Evolutionary conservation across 1,140 invertebrate species (phyloP).

Genomic region (Schlechtendalia chinensis): DNA sequence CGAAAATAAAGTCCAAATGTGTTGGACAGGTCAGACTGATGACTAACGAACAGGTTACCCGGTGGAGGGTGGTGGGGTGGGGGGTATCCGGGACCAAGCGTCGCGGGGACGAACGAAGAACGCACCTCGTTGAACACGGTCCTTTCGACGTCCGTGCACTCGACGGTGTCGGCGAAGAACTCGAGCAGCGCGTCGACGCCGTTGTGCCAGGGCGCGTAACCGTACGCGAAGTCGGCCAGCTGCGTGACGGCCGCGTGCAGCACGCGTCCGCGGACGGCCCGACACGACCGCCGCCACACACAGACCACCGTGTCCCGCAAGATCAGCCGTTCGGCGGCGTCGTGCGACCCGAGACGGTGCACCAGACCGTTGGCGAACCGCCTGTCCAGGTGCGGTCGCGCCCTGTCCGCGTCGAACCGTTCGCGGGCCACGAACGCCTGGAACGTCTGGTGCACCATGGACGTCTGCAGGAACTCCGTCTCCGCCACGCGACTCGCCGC

Average conservation of each 20-base stretch:
- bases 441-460: not conserved
- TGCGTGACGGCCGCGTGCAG: not conserved
- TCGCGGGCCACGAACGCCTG: not conserved
- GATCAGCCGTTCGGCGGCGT: not conserved
- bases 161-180: not conserved
- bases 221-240: slow-evolving; percentile 21
- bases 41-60: no score
- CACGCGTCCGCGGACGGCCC: not conserved
- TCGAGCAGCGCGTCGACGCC: slow-evolving; percentile 5
- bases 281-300: not conserved
- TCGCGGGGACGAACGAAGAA: not conserved
- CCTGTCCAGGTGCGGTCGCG: not conserved
- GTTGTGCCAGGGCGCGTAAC: not conserved
- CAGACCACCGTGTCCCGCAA: not conserved
- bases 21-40: no score
- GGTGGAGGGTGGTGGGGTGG: no score
- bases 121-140: not conserved
- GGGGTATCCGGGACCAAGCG: no score
- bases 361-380: not conserved
- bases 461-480: not conserved
- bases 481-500: not conserved
- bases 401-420: not conserved
- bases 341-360: not conserved
- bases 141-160: not conserved
- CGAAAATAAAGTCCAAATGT: no score